phyloP scores from a whole-genome alignment of 2,797 vertebrate genomes.

The Lacerta bilineata region DNA sequence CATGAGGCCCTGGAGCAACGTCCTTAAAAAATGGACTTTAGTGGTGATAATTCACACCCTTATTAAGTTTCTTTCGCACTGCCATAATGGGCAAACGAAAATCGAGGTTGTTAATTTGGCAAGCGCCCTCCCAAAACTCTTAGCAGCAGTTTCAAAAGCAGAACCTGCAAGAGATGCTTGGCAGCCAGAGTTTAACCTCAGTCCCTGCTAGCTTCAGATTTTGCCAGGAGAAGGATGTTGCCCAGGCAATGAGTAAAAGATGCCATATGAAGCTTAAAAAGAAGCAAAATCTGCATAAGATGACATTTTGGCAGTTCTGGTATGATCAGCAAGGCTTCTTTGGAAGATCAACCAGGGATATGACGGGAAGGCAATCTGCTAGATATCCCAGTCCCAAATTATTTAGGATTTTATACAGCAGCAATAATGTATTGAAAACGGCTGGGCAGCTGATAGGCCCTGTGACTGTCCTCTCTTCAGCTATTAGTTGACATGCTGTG shows the following conservation, averaged over 20 bases:
- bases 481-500: background rate
- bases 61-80: background rate
- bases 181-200: background rate
- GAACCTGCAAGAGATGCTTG: background rate
- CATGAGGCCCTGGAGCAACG: background rate
- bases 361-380: too few relatives aligned
- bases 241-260: background rate
- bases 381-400: too few relatives aligned
- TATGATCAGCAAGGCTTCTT: background rate
- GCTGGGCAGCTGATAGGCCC: too few relatives aligned
- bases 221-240: background rate
- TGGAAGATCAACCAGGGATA: too few relatives aligned
- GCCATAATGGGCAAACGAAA: fast-evolving
- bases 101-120: background rate
- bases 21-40: background rate
- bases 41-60: background rate
- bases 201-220: background rate
- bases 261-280: background rate
- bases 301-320: background rate
- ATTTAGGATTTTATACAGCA: too few relatives aligned
- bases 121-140: background rate
- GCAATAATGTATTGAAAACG: too few relatives aligned
- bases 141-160: constrained; percentile 4
- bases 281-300: background rate
- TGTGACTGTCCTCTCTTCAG: background rate